A percentile compares a stretch with the other conserved stretches of the same genome.
Evolutionary conservation across 1,140 invertebrate genomes (phyloP).

Genomic region (Lepidurus couesii): DNA sequence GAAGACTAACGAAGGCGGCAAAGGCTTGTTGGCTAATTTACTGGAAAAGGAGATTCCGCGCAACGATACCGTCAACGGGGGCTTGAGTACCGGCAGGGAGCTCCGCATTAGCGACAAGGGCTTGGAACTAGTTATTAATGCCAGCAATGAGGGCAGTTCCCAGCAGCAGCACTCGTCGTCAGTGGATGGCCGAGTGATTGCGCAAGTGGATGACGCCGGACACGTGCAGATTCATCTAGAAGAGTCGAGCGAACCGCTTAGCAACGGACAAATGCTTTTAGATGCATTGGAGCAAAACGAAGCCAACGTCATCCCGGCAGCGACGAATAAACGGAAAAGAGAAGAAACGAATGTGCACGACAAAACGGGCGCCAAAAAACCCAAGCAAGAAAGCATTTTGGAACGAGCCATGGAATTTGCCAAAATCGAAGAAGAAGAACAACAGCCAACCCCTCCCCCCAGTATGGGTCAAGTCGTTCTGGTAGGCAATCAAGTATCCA

Average conservation of each 20-base stretch:
- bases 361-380: constrained; percentile 27
- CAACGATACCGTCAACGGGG: constrained; percentile 39
- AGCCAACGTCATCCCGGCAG: neutral
- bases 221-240: constrained; percentile 35
- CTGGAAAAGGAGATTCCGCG: constrained; percentile 55
- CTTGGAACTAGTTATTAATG: constrained; percentile 53
- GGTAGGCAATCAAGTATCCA: neutral
- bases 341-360: neutral
- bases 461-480: neutral
- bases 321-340: constrained; percentile 20
- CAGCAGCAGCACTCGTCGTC: neutral
- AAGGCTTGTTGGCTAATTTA: constrained; percentile 59
- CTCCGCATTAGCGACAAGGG: constrained; percentile 56
- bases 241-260: constrained; percentile 25
- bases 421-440: constrained; percentile 27
- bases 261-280: constrained; percentile 32
- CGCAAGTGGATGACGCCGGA: constrained; percentile 33
- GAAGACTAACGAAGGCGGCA: constrained; percentile 38
- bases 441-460: constrained; percentile 36
- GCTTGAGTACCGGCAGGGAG: constrained; percentile 46
- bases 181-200: neutral
- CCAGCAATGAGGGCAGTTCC: neutral
- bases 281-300: constrained; percentile 27
- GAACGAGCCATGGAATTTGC: constrained; percentile 33
- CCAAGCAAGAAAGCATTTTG: constrained; percentile 24